These are phyloP conservation scores for Euplexia lucipara DNA, from an alignment of 2,888 invertebrate genomes.

Conservation along the genomic window DNA sequence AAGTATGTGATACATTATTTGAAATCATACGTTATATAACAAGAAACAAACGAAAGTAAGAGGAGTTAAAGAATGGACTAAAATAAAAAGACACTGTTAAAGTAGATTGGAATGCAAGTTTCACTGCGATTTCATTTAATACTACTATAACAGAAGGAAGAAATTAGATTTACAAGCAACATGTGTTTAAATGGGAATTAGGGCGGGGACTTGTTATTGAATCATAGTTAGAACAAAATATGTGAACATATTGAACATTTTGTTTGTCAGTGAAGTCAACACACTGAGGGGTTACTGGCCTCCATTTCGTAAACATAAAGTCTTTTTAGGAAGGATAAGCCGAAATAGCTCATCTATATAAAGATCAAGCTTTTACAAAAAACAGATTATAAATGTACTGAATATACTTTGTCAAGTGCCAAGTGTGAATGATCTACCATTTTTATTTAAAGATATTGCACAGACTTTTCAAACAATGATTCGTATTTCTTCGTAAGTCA, in stretches of 20 bases:
- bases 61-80: conserved; percentile 7
- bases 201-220: conserved; percentile 31
- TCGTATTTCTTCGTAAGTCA: conserved; percentile 40
- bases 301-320: conserved; percentile 73
- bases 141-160: conserved; percentile 5
- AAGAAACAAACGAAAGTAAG: conserved; percentile 42
- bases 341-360: conserved; percentile 72
- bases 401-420: conserved; percentile 56
- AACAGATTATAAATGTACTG: conserved; percentile 32
- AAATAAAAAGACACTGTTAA: conserved; percentile 17
- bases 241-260: conserved; percentile 39
- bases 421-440: conserved; percentile 57
- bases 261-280: conserved; percentile 51
- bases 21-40: conserved; percentile 29
- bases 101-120: conserved; percentile 8
- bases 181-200: conserved; percentile 40
- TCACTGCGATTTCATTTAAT: conserved; percentile 24
- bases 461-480: conserved; percentile 40
- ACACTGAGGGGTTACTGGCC: conserved; percentile 75
- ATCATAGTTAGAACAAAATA: conserved; percentile 46
- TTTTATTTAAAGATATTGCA: conserved; percentile 42
- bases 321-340: conserved; percentile 72
- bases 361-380: conserved; percentile 49
- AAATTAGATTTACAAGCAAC: conserved; percentile 30
- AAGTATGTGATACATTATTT: not conserved